Evolutionary conservation across 2,113 vertebrate genomes (phyloP), one percentile per base, ranked within the genome.

Genomic region (Sinocyclocheilus rhinocerous): DNA sequence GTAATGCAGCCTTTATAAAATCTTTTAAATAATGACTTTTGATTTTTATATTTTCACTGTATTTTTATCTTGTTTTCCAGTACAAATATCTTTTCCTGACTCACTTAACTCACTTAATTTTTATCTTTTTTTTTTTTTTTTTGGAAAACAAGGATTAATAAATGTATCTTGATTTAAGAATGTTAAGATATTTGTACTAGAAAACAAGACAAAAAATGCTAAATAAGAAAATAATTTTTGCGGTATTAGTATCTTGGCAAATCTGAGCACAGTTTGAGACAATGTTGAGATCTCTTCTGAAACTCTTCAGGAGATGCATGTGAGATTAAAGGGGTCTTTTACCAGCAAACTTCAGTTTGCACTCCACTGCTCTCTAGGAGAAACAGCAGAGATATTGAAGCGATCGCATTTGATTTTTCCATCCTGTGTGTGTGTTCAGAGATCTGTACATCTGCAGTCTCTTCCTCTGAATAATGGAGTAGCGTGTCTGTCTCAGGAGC

Each of bases 401-500:
- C 0, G 0, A 69, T 67, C 69, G n/a, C 24, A 39, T 33, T 26
- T 12, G 33, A 15, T 82, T 22, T 67, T 6, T 16, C 9, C 52
- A 12, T 20, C 29, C 26, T 76, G n/a, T 24, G 33, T 81, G 63
- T 39, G 50, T 73, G 63, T 75, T 55, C 59, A 26, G 48, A 55
- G 70, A 73, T 72, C 24, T 48, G 73, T 59, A 20, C 13, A 42
- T 22, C 16, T 42, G 33, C 10, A n/a, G 33, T 65, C 4, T 26
- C 76, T 61, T 84, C 55, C 61, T 61, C 50, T 87, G 84, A 87
- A 87, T 89, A 85, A 89, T 89, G 63, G 79, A 89, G 81, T 26
- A 84, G 86, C 7, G 24, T 89, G 86, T 85, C 80, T 84, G 70
- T 78, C 50, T 70, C 79, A 75, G 67, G 75, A 57, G 20, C 52